Conservation (phyloP, 2,888 invertebrate species). For the Dioctria linearis region DNA sequence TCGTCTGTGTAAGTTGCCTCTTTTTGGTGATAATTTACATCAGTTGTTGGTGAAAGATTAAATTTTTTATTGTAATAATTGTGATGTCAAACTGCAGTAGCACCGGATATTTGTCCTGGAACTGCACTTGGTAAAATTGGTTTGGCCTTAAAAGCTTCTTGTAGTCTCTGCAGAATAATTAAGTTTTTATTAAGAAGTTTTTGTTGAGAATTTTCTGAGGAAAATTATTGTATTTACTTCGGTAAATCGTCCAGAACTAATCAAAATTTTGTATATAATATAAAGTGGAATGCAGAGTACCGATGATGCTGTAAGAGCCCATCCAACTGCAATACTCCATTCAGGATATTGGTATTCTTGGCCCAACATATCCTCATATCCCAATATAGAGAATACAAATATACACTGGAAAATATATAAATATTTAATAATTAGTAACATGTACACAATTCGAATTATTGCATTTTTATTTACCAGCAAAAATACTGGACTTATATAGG, state of each 20-base stretch:
- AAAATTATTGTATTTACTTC: conserved; percentile 69
- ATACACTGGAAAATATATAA: conserved; percentile 74
- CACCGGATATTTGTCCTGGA: conserved; percentile 67
- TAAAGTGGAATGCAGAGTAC: conserved; percentile 89
- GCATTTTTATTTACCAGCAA: conserved; percentile 76
- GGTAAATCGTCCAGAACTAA: conserved; percentile 77
- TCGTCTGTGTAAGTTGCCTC: conserved; percentile 61
- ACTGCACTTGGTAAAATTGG: conserved; percentile 66
- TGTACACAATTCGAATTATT: neutral
- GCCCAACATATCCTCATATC: conserved; percentile 86
- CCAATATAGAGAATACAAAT: conserved; percentile 86
- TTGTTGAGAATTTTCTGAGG: neutral
- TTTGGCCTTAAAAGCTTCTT: conserved; percentile 66
- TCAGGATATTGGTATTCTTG: conserved; percentile 82
- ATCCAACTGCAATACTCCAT: conserved; percentile 87
- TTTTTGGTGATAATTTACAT: conserved; percentile 24
- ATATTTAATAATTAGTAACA: neutral
- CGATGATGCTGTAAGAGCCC: conserved; percentile 87
- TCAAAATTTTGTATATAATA: conserved; percentile 82
- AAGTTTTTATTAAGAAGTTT: conserved; percentile 1
- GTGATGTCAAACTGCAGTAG: conserved; percentile 70
- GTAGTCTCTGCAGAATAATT: conserved; percentile 56
- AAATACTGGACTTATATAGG: conserved; percentile 88
- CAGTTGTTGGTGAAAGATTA: conserved; percentile 59
- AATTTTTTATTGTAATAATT: conserved; percentile 60